Conservation (phyloP, 1,140 invertebrate species). For the Philopotamus ludificatus region DNA sequence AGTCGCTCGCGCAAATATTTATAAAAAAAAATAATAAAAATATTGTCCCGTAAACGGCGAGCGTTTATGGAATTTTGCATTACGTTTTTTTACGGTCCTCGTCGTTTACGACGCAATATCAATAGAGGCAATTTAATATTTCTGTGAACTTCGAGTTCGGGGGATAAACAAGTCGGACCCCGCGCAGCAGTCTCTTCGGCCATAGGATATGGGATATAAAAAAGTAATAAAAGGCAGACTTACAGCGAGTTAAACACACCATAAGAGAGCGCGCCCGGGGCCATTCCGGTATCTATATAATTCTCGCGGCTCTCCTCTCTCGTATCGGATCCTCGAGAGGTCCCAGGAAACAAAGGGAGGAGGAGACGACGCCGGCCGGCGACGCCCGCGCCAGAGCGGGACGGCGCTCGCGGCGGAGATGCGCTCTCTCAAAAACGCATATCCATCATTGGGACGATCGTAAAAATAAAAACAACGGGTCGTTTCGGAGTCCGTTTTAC, state of each 20-base stretch:
- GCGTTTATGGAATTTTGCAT: too few species aligned
- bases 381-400: not conserved
- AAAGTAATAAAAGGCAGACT: slow-evolving; percentile 41
- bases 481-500: slow-evolving; percentile 41
- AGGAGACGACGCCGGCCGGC: not conserved
- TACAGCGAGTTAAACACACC: slow-evolving; percentile 43
- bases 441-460: slow-evolving; percentile 42
- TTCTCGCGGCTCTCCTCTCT: slow-evolving; percentile 31
- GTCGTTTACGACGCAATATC: too few species aligned
- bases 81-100: too few species aligned
- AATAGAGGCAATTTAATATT: too few species aligned
- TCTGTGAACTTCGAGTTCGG: slow-evolving; percentile 1
- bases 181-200: not conserved
- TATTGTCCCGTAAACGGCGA: too few species aligned
- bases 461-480: slow-evolving; percentile 43
- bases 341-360: slow-evolving; percentile 24
- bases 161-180: slow-evolving; percentile 1
- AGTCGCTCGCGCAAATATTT: too few species aligned
- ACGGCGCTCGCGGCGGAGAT: slow-evolving; percentile 28
- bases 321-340: slow-evolving; percentile 31
- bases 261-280: slow-evolving; percentile 41
- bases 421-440: slow-evolving; percentile 40
- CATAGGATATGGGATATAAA: slow-evolving; percentile 36
- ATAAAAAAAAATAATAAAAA: too few species aligned
- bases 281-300: slow-evolving; percentile 39